Percentiles rank a stretch among this genome's conserved stretches.
Evolutionary conservation across 1,140 invertebrate genomes (phyloP).

Genomic region (Drosophila busckii): DNA sequence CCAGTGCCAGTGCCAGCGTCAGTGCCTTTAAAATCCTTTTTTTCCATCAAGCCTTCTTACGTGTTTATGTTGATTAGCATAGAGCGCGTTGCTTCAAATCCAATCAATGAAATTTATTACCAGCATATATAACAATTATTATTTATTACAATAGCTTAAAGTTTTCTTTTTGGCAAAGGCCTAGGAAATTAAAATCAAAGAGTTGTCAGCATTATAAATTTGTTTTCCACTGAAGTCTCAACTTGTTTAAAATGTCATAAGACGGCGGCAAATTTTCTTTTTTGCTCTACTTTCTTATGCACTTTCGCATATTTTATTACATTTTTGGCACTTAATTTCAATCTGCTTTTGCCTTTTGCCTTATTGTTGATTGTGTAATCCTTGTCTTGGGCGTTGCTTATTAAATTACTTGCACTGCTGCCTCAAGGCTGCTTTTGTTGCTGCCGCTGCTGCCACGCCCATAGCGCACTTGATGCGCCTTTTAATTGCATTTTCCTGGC

Average conservation of each 20-base stretch:
- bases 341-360: constrained; percentile 39
- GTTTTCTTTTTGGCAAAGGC: too few relatives aligned
- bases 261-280: constrained; percentile 8
- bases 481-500: constrained; percentile 69
- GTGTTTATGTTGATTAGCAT: too few relatives aligned
- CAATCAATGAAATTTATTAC: too few relatives aligned
- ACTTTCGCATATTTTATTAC: too few relatives aligned
- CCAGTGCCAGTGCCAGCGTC: constrained; percentile 68
- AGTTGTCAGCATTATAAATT: too few relatives aligned
- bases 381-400: constrained; percentile 44
- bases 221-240: too few relatives aligned
- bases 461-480: constrained; percentile 31
- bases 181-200: too few relatives aligned
- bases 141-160: too few relatives aligned
- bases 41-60: neutral
- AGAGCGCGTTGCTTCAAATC: too few relatives aligned
- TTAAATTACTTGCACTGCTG: constrained; percentile 53
- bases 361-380: constrained; percentile 46
- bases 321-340: constrained; percentile 62
- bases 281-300: neutral
- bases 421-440: neutral
- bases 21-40: constrained; percentile 60
- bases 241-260: too few relatives aligned
- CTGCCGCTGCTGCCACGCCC: constrained; percentile 11
- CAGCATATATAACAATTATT: too few relatives aligned